phyloP scores from a whole-genome alignment of 2,888 invertebrate species.

The Heterodera filipjevi region DNA sequence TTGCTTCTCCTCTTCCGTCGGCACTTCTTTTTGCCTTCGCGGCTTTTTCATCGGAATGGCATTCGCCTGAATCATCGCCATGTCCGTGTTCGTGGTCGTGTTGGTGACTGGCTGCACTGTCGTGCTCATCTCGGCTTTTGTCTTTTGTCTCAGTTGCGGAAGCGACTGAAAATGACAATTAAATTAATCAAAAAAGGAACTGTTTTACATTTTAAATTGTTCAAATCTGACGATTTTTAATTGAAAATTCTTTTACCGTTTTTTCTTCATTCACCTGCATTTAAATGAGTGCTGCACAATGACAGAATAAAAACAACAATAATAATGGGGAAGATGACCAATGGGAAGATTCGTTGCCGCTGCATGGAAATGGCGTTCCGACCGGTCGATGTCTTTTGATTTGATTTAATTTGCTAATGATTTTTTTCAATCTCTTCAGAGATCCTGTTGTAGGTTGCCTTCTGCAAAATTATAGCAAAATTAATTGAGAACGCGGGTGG shows the following conservation, averaged over 20 bases:
- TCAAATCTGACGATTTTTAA: no score
- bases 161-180: background rate
- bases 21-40: background rate
- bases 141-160: background rate
- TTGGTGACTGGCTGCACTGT: no score
- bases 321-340: no score
- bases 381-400: background rate
- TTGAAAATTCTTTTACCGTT: no score
- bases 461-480: background rate
- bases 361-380: conserved; percentile 3
- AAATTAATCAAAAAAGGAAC: background rate
- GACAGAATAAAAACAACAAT: background rate
- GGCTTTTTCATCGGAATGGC: background rate
- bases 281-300: background rate
- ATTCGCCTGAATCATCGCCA: background rate
- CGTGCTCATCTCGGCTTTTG: background rate
- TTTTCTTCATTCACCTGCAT: background rate
- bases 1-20: background rate
- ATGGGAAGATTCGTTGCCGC: background rate
- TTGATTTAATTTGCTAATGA: background rate
- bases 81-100: background rate
- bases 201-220: background rate
- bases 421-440: background rate
- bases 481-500: background rate
- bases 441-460: background rate